Evolutionary conservation across 1,140 invertebrate species (phyloP), one percentile per base, ranked within the genome.

Genomic region (Habropoda laboriosa): DNA sequence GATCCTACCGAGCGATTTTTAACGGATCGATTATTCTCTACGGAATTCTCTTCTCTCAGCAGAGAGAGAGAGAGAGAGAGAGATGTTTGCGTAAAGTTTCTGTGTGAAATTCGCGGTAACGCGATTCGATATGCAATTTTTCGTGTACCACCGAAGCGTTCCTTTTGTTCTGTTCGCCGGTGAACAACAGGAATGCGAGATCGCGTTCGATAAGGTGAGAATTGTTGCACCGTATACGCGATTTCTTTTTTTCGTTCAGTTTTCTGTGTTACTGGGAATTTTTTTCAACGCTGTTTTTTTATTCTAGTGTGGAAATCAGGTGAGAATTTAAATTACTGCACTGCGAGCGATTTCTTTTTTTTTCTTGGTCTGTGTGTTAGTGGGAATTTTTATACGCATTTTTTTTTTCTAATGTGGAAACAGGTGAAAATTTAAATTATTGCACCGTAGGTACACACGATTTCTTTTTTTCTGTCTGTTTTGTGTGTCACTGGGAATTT

Each of bases 121-220:
- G 61, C 13, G 8, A 58, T 38, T 38, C 4, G 3, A 27, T 16
- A 35, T 32, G 72, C 18, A 13, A 51, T 47, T 57, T 67, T 24
- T 76, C n/a, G 18, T 13, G 27, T 32, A 21, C 38, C 1, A 21
- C n/a, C 10, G 1, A 18, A 21, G 21, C 60, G 24, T 27, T 63
- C 35, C 64, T 16, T 67, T 67, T 55, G 21, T 38, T 40, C 13
- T 8, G n/a, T 35, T 40, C 30, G n/a, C 10, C 12, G 67, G 24
- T 55, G 67, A 71, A 38, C 67, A 57, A 13, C 16, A 21, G 67
- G 35, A 76, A 67, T 35, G 35, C 67, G 35, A 71, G 51, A 71
- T 57, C 51, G 24, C 10, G 35, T 38, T 24, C 8, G 51, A 71
- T 71, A 71, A 55, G 32, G 3, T 27, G 35, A 16, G 18, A 21